A percentile compares a stretch with the other conserved stretches of the same genome.
Conservation (phyloP, 2,797 vertebrate genomes). For the Astyanax mexicanus region DNA sequence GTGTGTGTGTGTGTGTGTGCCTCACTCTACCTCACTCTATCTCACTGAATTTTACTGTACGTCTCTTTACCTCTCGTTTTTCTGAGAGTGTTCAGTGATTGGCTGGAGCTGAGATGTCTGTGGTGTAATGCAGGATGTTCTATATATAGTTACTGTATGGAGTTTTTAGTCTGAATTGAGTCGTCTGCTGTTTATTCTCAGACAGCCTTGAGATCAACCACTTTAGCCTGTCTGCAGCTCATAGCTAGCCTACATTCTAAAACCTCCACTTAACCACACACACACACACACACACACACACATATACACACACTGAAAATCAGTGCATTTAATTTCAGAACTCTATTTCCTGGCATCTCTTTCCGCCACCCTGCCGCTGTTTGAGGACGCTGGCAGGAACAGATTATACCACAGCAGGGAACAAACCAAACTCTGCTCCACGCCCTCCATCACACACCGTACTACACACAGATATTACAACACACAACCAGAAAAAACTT, state of each 20-base stretch:
- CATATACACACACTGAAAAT: slow-evolving; percentile 39
- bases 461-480: too few species aligned
- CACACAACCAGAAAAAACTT: too few species aligned
- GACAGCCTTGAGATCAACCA: slow-evolving; percentile 46
- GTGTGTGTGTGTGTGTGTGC: neutral
- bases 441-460: too few species aligned
- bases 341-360: slow-evolving; percentile 19
- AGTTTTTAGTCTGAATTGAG: slow-evolving; percentile 30
- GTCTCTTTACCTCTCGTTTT: too few species aligned
- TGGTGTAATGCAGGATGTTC: neutral
- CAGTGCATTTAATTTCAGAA: slow-evolving; percentile 53
- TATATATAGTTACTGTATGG: slow-evolving; percentile 23
- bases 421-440: too few species aligned
- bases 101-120: too few species aligned
- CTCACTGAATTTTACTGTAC: too few species aligned
- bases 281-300: slow-evolving; percentile 33
- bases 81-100: too few species aligned
- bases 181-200: slow-evolving; percentile 36
- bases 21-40: too few species aligned
- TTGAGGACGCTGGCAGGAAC: slow-evolving; percentile 9
- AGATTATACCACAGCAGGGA: slow-evolving; percentile 26
- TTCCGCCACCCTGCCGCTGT: slow-evolving; percentile 1
- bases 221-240: slow-evolving; percentile 6
- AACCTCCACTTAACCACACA: slow-evolving; percentile 17
- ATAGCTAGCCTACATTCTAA: slow-evolving; percentile 25